A percentile compares a stretch with the other conserved stretches of the same genome.
Conservation (phyloP, 2,797 vertebrate genomes). For the Anolis apletophallus region DNA sequence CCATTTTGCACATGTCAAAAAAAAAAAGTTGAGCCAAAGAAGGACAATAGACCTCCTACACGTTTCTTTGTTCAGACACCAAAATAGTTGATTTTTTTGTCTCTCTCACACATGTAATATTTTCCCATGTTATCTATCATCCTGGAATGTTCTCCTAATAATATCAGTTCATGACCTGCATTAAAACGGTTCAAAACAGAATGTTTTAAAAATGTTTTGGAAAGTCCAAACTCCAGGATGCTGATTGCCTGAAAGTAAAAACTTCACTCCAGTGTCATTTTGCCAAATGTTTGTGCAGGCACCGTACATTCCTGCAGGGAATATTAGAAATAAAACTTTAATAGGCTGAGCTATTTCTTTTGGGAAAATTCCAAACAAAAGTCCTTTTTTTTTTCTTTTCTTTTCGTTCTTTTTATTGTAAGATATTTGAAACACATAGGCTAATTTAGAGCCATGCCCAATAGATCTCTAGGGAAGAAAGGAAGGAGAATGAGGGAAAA, state of each 20-base stretch:
- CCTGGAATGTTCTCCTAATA: neutral
- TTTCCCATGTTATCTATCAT: neutral
- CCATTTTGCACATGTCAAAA: neutral
- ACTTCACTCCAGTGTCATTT: constrained; percentile 2
- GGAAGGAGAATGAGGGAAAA: neutral
- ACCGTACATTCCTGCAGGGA: constrained; percentile 29
- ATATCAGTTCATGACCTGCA: neutral
- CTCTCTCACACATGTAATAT: neutral
- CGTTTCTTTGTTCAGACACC: neutral
- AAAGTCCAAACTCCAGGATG: neutral
- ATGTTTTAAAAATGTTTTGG: neutral
- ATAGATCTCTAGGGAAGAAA: neutral
- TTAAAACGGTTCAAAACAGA: neutral
- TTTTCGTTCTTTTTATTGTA: neutral
- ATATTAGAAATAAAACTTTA: constrained; percentile 36
- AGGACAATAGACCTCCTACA: neutral
- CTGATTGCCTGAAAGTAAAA: constrained; percentile 10
- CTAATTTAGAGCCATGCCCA: neutral
- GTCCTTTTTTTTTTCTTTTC: neutral
- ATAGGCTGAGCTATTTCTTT: constrained; percentile 35
- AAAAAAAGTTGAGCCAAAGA: neutral
- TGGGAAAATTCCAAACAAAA: constrained; percentile 25
- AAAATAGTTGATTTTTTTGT: neutral
- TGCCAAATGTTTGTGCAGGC: constrained; percentile 37
- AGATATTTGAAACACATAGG: constrained; percentile 19